Percentiles rank a stretch among this genome's conserved stretches.
Evolutionary conservation across 2,888 invertebrate species (phyloP).

Genomic region (Idaea dimidiata): DNA sequence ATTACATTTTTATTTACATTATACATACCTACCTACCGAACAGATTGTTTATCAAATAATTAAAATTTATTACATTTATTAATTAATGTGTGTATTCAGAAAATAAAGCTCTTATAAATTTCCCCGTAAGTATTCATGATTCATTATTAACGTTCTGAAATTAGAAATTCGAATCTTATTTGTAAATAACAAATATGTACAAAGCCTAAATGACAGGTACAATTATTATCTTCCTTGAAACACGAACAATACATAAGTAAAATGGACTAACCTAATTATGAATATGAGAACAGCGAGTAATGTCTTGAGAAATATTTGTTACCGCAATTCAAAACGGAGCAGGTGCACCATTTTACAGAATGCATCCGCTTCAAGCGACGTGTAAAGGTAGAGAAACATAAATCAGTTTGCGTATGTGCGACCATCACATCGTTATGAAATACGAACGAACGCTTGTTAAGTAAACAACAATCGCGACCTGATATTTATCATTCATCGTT

Average conservation of each 20-base stretch:
- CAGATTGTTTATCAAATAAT: conserved; percentile 6
- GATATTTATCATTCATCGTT: conserved; percentile 29
- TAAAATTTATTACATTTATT: neutral
- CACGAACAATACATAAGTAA: neutral
- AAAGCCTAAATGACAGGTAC: neutral
- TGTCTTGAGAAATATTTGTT: neutral
- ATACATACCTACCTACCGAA: no score
- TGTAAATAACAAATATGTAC: neutral
- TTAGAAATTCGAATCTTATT: neutral
- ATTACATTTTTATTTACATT: conserved; percentile 34
- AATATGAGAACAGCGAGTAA: neutral
- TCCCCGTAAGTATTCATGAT: neutral
- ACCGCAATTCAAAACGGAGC: neutral
- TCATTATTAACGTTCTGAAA: neutral
- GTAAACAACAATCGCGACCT: conserved; percentile 16
- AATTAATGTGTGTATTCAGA: neutral
- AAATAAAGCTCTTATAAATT: neutral
- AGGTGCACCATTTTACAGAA: conserved; percentile 10
- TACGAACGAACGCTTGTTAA: conserved; percentile 16
- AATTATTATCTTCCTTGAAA: neutral
- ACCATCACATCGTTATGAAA: conserved; percentile 17
- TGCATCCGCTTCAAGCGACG: conserved; percentile 9
- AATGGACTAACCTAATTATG: neutral
- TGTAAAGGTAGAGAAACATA: conserved; percentile 13
- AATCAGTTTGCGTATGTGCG: conserved; percentile 14